Conservation (phyloP, 2,888 invertebrate genomes). For the Eilema griseolum region DNA sequence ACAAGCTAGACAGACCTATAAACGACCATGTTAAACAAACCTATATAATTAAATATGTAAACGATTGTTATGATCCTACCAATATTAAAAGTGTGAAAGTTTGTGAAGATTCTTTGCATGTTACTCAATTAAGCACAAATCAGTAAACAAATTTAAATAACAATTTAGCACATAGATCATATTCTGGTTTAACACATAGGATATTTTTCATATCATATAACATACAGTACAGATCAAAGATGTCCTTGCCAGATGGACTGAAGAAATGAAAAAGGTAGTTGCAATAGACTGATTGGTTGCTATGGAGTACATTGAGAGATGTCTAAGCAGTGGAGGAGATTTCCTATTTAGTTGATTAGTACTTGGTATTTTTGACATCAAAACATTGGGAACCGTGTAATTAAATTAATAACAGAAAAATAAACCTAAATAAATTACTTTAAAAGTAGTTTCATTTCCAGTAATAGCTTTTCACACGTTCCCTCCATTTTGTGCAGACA, state of each 20-base stretch:
- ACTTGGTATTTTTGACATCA: too few species aligned
- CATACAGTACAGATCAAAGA: too few species aligned
- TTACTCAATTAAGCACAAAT: neutral
- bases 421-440: neutral
- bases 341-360: too few species aligned
- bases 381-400: neutral
- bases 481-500: neutral
- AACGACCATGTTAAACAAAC: constrained; percentile 15
- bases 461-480: neutral
- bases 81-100: neutral
- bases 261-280: too few species aligned
- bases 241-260: too few species aligned
- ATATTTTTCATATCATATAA: too few species aligned
- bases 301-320: too few species aligned
- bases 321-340: too few species aligned
- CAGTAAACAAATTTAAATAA: too few species aligned
- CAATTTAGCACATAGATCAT: too few species aligned
- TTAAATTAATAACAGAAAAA: neutral
- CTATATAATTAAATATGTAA: neutral
- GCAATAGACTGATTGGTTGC: too few species aligned
- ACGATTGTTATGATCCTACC: neutral
- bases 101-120: neutral
- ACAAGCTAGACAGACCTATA: constrained; percentile 25
- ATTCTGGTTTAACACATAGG: neutral
- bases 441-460: neutral